Evolutionary conservation across 2,888 invertebrate genomes (phyloP), one percentile per base, ranked within the genome.

Genomic region (Diogma glabrata): DNA sequence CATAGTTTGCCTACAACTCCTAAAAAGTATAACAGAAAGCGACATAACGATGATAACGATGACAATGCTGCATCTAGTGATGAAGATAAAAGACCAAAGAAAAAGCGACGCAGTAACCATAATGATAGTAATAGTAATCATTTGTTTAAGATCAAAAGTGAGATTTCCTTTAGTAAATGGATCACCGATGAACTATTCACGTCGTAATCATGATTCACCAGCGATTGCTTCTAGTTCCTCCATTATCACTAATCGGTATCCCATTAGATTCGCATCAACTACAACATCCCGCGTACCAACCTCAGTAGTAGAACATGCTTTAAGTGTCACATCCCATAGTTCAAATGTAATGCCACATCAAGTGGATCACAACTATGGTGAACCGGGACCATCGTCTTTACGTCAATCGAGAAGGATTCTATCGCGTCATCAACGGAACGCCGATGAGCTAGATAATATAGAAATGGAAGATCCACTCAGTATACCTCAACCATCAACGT

Each of bases 341-440:
- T n/a, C n/a, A 30, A 12, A n/a, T 14, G 12, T 36, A 16, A 22
- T 19, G 10, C 28, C 49, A 23, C 48, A 50, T 16, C 57, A 59
- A 56, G n/a, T n/a, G n/a, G 70, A 70, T 60, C 70, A 70, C 52
- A 68, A 69, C 54, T 70, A 70, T 56, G 67, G 65, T 16, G 66
- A 63, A 50, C 62, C 64, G 9, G 64, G 66, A 4, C 62, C 64
- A 14, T 64, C 64, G 9, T 55, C 59, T 23, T 46, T 57, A 47
- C 63, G 67, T 9, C 61, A 63, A n/a, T 40, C 50, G 19, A 62
- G 69, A 3, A 65, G 66, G 12, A 62, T 65, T 9, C 55, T 70
- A 17, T 70, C 69, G 2, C 63, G 70, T 0, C 70, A 70, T 59
- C 68, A 69, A 52, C 63, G 68, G 2, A 69, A 68, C 53, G 66